Base-by-base conservation (phyloP, 2,797 vertebrate genomes). In the Silurus lanzhouensis region DNA sequence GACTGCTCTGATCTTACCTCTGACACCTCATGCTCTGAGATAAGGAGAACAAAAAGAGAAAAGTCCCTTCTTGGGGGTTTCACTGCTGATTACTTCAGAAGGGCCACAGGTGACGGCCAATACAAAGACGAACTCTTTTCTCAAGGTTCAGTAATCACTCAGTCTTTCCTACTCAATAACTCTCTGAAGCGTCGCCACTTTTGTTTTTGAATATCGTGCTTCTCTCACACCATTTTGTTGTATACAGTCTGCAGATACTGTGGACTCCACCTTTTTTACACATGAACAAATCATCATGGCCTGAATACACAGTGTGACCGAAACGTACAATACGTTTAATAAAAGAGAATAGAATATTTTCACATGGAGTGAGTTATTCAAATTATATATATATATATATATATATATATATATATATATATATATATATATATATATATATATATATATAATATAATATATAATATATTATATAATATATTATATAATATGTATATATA, bases 1-100 rank as follows among this genome's bases (percentile, higher is more conserved):
- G 90, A 90, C 86, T 90, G 90, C 91, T 92, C 85, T 92, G 93
- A 94, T 90, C 89, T 90, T 89, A 93, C 92, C 91, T 89, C 88
- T 86, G 88, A 89, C 90, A 92, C 89, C 89, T 90, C 76, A 58
- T 44, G 27, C 87, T 27, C 91, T 90, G 92, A 85, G 89, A 92
- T 88, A 88, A 88, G 83, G 83, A 87, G 88, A 86, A 79, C 81
- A 68, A 89, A 67, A 84, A 78, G 68, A 92, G 91, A 92, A 91
- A 90, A 88, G 92, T 94, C 90, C 94, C 90, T 88, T 91, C 71
- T 75, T 86, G 87, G 88, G 84, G 84, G 52, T 83, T 88, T 88
- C 89, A 77, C 82, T 90, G 86, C 84, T 78, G 57, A 71, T 52
- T n/a, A 80, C 46, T 85, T 84, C 68, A 87, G 66, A 88, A 74